Conservation (phyloP, 2,113 vertebrate genomes). For the Saguinus midas region DNA sequence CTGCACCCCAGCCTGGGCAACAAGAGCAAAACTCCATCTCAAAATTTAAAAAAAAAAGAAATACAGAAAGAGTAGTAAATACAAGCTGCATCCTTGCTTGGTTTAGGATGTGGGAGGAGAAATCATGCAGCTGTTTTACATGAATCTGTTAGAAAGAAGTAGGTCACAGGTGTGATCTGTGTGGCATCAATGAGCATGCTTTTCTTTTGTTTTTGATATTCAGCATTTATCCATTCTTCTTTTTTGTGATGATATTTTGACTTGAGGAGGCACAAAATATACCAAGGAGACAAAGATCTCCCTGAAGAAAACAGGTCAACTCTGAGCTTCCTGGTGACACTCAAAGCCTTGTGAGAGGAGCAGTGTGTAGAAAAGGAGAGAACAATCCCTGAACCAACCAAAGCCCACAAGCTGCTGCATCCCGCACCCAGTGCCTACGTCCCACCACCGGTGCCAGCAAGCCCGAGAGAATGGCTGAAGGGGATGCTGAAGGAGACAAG, state of each 20-base stretch:
- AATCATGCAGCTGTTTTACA: not conserved
- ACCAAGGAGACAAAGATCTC: not conserved
- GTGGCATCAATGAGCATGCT: not conserved
- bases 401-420: too few relatives aligned
- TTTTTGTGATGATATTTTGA: not conserved
- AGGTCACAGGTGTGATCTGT: not conserved
- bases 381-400: too few relatives aligned
- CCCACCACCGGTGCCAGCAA: too few relatives aligned
- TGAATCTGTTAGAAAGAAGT: not conserved
- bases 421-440: too few relatives aligned
- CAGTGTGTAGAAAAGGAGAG: too few relatives aligned
- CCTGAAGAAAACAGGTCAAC: not conserved
- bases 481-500: too few relatives aligned
- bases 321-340: not conserved
- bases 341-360: not conserved
- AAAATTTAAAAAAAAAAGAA: too few relatives aligned
- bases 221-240: not conserved
- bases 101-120: constrained; percentile 28
- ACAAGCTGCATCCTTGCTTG: not conserved
- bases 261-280: not conserved
- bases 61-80: not conserved
- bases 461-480: too few relatives aligned
- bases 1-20: too few relatives aligned
- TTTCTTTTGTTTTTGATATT: not conserved
- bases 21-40: too few relatives aligned